Conservation (phyloP, 2,888 invertebrate species). For the Ennomos quercinarius region DNA sequence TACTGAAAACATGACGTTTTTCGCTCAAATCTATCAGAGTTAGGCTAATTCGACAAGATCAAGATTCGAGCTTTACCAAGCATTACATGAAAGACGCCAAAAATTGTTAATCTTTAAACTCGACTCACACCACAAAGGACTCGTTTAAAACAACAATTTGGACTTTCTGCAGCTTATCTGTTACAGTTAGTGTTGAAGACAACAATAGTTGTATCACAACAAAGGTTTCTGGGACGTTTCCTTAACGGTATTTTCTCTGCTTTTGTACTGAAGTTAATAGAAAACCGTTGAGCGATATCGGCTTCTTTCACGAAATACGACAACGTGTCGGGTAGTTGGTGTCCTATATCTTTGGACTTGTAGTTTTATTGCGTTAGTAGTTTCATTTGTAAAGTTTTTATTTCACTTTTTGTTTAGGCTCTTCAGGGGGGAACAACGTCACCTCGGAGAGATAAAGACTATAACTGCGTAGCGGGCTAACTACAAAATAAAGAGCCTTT, state of each 20-base stretch:
- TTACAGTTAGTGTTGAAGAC: constrained; percentile 60
- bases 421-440: constrained; percentile 29
- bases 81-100: constrained; percentile 13
- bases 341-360: constrained; percentile 44
- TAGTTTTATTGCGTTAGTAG: constrained; percentile 35
- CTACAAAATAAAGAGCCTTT: constrained; percentile 83
- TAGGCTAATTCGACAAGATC: constrained; percentile 23
- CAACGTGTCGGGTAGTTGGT: constrained; percentile 48
- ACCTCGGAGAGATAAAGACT: constrained; percentile 64
- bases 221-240: constrained; percentile 73
- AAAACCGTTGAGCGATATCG: constrained; percentile 66
- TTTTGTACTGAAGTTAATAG: constrained; percentile 70
- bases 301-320: constrained; percentile 56
- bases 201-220: constrained; percentile 71
- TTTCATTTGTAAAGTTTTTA: constrained; percentile 36
- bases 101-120: constrained; percentile 20
- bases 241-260: constrained; percentile 71
- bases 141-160: constrained; percentile 37
- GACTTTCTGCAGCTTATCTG: constrained; percentile 41
- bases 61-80: constrained; percentile 17
- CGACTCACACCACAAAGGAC: constrained; percentile 29
- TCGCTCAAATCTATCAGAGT: constrained; percentile 21
- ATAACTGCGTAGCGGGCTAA: constrained; percentile 75
- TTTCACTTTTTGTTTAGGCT: constrained; percentile 37
- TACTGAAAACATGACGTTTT: constrained; percentile 18